Evolutionary conservation across 37 sponge, comb jelly and placozoan species (phyloP).

Genomic region (Haliclona indistincta): DNA sequence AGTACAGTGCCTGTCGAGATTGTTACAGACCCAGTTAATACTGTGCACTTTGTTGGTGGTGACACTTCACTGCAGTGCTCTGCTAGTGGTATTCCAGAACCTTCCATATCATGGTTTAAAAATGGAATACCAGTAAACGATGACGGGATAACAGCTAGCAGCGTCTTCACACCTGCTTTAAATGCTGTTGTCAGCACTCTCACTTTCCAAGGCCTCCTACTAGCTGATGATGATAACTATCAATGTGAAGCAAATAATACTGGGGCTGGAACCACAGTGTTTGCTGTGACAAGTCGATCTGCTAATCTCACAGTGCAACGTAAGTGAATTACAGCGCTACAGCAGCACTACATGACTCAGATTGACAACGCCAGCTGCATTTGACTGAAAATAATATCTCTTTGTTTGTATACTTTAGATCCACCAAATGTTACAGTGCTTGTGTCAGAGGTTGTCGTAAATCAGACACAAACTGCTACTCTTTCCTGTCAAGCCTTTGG

Average conservation of each 20-base stretch:
- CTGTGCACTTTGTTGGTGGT: slow-evolving; percentile 12
- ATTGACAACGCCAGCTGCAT: too few species aligned
- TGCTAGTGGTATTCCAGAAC: slow-evolving; percentile 13
- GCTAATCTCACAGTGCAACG: slow-evolving; percentile 3
- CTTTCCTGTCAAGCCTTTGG: slow-evolving; percentile 8
- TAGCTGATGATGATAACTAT: slow-evolving; percentile 4
- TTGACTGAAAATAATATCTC: too few species aligned
- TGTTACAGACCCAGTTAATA: slow-evolving; percentile 5
- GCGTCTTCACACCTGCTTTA: neutral
- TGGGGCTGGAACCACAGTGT: neutral
- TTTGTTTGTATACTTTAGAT: neutral
- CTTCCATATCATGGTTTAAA: slow-evolving; percentile 7
- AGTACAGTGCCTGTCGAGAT: slow-evolving; percentile 12
- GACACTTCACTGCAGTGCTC: neutral
- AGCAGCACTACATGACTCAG: too few species aligned
- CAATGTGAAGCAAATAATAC: slow-evolving; percentile 6
- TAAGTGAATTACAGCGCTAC: neutral
- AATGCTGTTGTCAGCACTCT: slow-evolving; percentile 1
- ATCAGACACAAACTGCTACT: neutral
- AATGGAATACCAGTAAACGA: neutral
- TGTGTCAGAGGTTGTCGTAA: slow-evolving; percentile 5
- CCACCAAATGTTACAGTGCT: slow-evolving; percentile 7
- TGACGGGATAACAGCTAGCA: neutral
- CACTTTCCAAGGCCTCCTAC: neutral
- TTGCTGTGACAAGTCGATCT: neutral